Conservation (phyloP, 2,888 invertebrate species). For the Cryptus armator region DNA sequence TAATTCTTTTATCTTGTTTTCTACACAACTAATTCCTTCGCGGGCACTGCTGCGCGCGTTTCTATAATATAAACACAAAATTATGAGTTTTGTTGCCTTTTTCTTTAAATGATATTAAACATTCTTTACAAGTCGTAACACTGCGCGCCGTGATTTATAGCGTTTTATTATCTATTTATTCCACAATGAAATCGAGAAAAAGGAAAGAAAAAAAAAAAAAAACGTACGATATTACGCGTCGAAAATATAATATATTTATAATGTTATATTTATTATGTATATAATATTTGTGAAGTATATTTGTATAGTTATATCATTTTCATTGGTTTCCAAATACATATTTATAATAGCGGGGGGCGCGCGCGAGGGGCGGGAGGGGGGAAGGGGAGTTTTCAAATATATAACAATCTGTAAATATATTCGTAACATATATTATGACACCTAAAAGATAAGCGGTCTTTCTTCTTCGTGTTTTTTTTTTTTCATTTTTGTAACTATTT, state of each 20-base stretch:
- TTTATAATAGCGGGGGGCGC: slow-evolving; percentile 53
- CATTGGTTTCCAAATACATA: slow-evolving; percentile 72
- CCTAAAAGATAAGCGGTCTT: slow-evolving; percentile 77
- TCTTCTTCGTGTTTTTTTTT: slow-evolving; percentile 62
- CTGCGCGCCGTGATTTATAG: slow-evolving; percentile 30
- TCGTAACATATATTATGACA: slow-evolving; percentile 81
- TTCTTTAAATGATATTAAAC: slow-evolving; percentile 45
- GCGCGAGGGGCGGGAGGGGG: neutral
- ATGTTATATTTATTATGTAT: slow-evolving; percentile 37
- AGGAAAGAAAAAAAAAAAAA: slow-evolving; percentile 30
- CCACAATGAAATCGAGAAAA: slow-evolving; percentile 15
- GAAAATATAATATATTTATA: slow-evolving; percentile 64
- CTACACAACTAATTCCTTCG: slow-evolving; percentile 58
- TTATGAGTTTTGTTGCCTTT: slow-evolving; percentile 32
- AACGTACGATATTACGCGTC: slow-evolving; percentile 48
- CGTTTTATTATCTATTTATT: slow-evolving; percentile 39
- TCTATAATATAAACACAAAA: slow-evolving; percentile 49
- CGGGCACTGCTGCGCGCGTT: slow-evolving; percentile 34
- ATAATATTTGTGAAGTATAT: slow-evolving; percentile 53
- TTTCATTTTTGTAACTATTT: slow-evolving; percentile 55
- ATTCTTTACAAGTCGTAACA: slow-evolving; percentile 59
- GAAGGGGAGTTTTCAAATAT: slow-evolving; percentile 72
- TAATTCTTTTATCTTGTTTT: slow-evolving; percentile 57
- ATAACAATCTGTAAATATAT: slow-evolving; percentile 77
- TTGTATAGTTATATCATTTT: slow-evolving; percentile 66